Evolutionary conservation across 2,797 vertebrate genomes (phyloP).

Genomic region (Microctenopoma stevenorrisi): DNA sequence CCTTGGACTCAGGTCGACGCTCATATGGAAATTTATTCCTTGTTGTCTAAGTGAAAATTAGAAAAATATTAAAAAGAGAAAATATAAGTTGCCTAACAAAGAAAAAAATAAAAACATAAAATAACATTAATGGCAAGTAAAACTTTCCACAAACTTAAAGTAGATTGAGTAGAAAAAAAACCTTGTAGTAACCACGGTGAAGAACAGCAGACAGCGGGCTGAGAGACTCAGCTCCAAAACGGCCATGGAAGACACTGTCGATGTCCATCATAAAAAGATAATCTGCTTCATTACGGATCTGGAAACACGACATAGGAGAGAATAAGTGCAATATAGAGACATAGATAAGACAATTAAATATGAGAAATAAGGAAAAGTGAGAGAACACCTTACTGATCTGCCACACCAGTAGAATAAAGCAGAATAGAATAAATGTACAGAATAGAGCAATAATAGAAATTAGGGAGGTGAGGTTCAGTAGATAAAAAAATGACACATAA

Average conservation of each 20-base stretch:
- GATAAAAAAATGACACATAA: no score
- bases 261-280: constrained; percentile 76
- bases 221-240: constrained; percentile 82
- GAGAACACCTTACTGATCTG: no score
- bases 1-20: constrained; percentile 72
- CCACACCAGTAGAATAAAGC: no score
- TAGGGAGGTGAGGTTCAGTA: no score
- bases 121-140: neutral
- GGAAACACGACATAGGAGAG: constrained; percentile 15
- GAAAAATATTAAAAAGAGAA: neutral
- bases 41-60: constrained; percentile 13
- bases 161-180: constrained; percentile 18
- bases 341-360: no score
- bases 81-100: neutral
- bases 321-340: neutral
- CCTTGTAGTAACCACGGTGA: constrained; percentile 80
- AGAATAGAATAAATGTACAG: no score
- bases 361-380: no score
- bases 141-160: neutral
- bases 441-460: no score
- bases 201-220: constrained; percentile 78
- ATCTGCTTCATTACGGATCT: constrained; percentile 63
- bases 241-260: constrained; percentile 65
- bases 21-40: constrained; percentile 79
- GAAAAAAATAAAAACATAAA: neutral